These are phyloP conservation scores for Elysia chlorotica DNA, from an alignment of 1,140 invertebrate species.

Conservation along the genomic window DNA sequence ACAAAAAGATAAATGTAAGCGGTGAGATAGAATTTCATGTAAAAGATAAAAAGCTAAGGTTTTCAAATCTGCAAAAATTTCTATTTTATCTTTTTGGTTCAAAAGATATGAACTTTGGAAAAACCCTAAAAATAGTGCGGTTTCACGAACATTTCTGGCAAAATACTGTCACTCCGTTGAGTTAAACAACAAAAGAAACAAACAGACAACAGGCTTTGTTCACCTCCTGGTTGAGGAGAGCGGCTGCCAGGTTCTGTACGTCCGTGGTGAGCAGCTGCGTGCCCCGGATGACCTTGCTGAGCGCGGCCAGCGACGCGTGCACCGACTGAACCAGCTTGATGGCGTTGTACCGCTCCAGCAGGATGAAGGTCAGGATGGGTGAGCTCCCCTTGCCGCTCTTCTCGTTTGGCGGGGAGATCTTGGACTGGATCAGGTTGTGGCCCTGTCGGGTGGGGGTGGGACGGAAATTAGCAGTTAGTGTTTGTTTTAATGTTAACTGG, in stretches of 20 bases:
- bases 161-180: too few species aligned
- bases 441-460: constrained; percentile 51
- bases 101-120: too few species aligned
- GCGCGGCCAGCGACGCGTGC: constrained; percentile 66
- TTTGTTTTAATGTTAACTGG: too few species aligned
- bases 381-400: constrained; percentile 53
- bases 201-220: not conserved
- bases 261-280: constrained; percentile 65
- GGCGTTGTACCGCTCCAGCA: constrained; percentile 67
- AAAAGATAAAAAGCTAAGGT: too few species aligned
- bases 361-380: constrained; percentile 65
- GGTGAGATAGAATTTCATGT: too few species aligned
- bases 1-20: too few species aligned
- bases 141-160: too few species aligned
- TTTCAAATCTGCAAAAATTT: too few species aligned
- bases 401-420: constrained; percentile 45
- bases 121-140: too few species aligned
- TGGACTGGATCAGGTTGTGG: constrained; percentile 54
- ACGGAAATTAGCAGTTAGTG: too few species aligned
- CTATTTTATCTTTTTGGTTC: too few species aligned
- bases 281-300: constrained; percentile 72
- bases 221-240: constrained; percentile 69
- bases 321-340: constrained; percentile 63
- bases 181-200: not conserved
- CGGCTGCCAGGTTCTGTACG: constrained; percentile 65